A percentile compares a stretch with the other conserved stretches of the same genome.
Conservation (phyloP, 2,797 vertebrate species). For the Lepidocolaptes lacrymiger region DNA sequence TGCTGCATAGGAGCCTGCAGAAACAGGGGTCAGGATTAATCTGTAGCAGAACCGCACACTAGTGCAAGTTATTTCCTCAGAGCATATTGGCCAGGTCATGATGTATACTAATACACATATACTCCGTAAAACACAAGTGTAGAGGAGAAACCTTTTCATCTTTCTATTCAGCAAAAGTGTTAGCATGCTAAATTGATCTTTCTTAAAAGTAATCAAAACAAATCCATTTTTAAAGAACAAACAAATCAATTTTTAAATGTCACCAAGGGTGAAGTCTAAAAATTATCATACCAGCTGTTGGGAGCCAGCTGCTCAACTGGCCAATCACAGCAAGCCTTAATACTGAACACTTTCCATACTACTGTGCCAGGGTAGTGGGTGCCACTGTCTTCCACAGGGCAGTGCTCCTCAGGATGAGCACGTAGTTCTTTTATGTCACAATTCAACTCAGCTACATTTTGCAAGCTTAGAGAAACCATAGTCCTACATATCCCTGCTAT, state of each 20-base stretch:
- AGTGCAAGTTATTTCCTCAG: background rate
- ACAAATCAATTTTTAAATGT: background rate
- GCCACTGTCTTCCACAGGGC: background rate
- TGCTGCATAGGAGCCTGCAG: background rate
- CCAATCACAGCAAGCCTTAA: background rate
- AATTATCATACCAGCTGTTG: background rate
- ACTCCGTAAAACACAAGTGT: background rate
- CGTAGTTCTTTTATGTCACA: background rate
- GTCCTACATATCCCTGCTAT: background rate
- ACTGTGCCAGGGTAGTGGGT: background rate
- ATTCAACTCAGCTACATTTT: rapidly evolving
- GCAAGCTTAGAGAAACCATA: background rate
- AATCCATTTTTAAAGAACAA: background rate
- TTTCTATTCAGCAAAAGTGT: rapidly evolving
- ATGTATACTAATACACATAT: background rate
- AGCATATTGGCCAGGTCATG: background rate
- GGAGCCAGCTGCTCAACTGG: background rate
- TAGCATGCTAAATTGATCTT: background rate
- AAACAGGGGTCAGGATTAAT: background rate
- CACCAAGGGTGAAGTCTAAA: background rate
- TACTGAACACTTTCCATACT: background rate
- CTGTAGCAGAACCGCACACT: rapidly evolving
- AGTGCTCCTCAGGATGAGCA: rapidly evolving
- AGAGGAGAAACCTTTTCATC: background rate
- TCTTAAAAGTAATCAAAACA: background rate